phyloP scores from a whole-genome alignment of 1,140 invertebrate species.

The Orussus abietinus region DNA sequence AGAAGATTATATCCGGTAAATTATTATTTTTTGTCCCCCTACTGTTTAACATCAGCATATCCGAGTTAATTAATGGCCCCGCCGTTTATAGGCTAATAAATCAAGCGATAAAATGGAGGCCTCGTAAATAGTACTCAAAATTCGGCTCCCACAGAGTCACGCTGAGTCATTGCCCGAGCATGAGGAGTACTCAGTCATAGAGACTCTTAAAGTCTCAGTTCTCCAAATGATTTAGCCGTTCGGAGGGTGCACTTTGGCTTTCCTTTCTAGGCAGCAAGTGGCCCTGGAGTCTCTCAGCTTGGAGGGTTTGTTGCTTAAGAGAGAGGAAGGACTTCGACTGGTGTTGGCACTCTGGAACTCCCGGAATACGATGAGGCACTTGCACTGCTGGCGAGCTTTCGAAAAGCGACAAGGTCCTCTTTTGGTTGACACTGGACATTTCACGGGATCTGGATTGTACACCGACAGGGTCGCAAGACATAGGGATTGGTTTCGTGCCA shows the following conservation, averaged over 20 bases:
- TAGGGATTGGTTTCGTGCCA: slow-evolving; percentile 22
- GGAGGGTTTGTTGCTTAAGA: slow-evolving; percentile 20
- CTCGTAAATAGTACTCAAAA: no score
- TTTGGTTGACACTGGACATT: slow-evolving; percentile 4
- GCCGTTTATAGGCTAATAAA: no score
- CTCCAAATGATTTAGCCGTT: no score
- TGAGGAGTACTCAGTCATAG: no score
- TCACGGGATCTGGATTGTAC: slow-evolving; percentile 8
- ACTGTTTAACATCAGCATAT: not conserved
- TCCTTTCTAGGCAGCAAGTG: slow-evolving; percentile 12
- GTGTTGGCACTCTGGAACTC: slow-evolving; percentile 23
- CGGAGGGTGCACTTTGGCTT: no score
- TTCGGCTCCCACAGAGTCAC: no score
- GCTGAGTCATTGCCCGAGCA: no score
- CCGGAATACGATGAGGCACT: slow-evolving; percentile 20
- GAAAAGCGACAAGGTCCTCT: slow-evolving; percentile 15
- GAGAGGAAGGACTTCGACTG: slow-evolving; percentile 19
- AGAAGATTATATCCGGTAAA: slow-evolving; percentile 10
- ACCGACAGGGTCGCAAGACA: slow-evolving; percentile 11
- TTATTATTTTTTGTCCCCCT: not conserved
- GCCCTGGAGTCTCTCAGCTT: slow-evolving; percentile 19
- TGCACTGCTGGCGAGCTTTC: slow-evolving; percentile 27
- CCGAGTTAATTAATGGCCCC: not conserved
- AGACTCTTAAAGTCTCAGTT: no score
- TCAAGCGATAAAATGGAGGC: no score